These are phyloP conservation scores for Monoplex corrugatus DNA, from an alignment of 2,888 invertebrate species.

Conservation along the genomic window DNA sequence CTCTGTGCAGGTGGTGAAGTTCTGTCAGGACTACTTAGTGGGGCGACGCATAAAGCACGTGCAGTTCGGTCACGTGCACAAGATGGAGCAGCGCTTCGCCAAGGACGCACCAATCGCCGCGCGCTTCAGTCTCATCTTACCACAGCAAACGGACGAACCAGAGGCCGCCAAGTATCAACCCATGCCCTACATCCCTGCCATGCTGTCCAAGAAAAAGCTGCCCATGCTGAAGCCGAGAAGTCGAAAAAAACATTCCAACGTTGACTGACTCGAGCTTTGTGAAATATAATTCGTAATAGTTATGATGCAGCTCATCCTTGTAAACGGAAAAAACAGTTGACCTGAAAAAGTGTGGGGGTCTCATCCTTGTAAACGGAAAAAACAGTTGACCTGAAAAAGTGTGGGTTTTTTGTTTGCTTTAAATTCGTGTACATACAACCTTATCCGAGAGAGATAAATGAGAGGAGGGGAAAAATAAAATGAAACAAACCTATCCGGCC, in stretches of 20 bases:
- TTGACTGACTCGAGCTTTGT: background rate
- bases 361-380: too few relatives aligned
- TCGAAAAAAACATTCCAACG: conserved; percentile 5
- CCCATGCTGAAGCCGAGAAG: background rate
- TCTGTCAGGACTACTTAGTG: conserved; percentile 36
- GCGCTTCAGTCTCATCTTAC: conserved; percentile 29
- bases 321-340: too few relatives aligned
- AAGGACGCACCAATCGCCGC: conserved; percentile 37
- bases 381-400: too few relatives aligned
- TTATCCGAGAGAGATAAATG: too few relatives aligned
- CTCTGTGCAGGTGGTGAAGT: conserved; percentile 37
- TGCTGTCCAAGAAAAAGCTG: background rate
- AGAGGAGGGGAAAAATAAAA: too few relatives aligned
- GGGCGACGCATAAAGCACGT: conserved; percentile 35
- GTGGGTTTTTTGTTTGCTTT: too few relatives aligned
- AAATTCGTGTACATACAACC: too few relatives aligned
- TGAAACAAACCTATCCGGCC: too few relatives aligned
- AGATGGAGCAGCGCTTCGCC: conserved; percentile 40
- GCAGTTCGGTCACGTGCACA: conserved; percentile 41
- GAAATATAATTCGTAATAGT: too few relatives aligned
- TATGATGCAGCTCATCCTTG: too few relatives aligned
- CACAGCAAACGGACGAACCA: background rate
- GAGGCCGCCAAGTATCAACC: conserved; percentile 13
- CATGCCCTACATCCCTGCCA: conserved; percentile 23
- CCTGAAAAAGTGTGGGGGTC: too few relatives aligned